Evolutionary conservation across 2,113 vertebrate species (phyloP).

Genomic region (Periophthalmus modestus): DNA sequence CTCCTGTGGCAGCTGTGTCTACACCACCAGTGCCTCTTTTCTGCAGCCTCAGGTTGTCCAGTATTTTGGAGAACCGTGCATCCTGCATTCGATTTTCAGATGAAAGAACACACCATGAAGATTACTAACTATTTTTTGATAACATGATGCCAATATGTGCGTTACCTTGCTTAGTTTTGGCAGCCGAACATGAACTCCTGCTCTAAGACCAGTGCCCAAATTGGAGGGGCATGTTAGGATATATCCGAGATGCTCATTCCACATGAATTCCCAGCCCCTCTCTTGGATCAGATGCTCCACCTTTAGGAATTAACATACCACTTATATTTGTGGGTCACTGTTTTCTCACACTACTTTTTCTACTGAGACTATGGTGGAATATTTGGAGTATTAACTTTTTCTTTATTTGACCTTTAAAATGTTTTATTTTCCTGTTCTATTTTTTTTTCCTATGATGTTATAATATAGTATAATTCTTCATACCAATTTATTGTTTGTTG

Average conservation of each 20-base stretch:
- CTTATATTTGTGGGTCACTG: background rate
- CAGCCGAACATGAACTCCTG: conserved; percentile 88
- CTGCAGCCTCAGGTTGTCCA: conserved; percentile 89
- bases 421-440: too few species aligned
- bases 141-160: background rate
- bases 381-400: too few species aligned
- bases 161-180: conserved; percentile 88
- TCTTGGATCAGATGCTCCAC: conserved; percentile 91
- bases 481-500: too few species aligned
- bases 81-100: conserved; percentile 73
- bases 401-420: too few species aligned
- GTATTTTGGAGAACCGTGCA: conserved; percentile 86
- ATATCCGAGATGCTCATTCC: conserved; percentile 90
- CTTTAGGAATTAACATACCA: conserved; percentile 57
- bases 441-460: too few species aligned
- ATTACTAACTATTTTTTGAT: background rate
- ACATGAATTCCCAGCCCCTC: conserved; percentile 95
- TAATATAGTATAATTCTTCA: too few species aligned
- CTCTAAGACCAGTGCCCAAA: conserved; percentile 89
- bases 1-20: conserved; percentile 87
- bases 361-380: too few species aligned
- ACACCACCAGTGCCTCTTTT: conserved; percentile 91
- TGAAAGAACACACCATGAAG: background rate
- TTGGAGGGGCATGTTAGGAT: conserved; percentile 92
- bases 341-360: too few species aligned